Percentiles rank a stretch among this genome's conserved stretches.
Evolutionary conservation across 2,113 vertebrate genomes (phyloP).

Genomic region (Solea senegalensis): DNA sequence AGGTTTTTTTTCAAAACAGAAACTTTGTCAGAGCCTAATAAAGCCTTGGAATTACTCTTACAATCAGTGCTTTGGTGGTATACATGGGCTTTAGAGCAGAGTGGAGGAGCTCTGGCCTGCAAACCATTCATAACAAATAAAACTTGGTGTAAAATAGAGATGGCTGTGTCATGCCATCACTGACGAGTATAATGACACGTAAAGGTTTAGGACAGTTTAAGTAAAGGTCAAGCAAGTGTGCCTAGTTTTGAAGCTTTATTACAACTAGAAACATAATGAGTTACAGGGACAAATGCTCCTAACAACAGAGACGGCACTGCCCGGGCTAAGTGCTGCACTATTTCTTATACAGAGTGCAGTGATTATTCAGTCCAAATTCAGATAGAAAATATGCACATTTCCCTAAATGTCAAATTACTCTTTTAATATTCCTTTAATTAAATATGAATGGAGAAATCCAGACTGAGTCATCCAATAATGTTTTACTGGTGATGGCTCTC

Average conservation of each 20-base stretch:
- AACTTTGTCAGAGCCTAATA: slow-evolving; percentile 8
- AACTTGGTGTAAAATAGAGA: neutral
- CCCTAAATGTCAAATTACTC: neutral
- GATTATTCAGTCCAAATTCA: too few species aligned
- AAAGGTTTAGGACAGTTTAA: neutral
- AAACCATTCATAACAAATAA: neutral
- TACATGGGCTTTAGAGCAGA: slow-evolving; percentile 47
- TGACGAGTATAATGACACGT: neutral
- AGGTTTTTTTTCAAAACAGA: slow-evolving; percentile 33
- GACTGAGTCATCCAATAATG: neutral
- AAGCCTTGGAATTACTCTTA: slow-evolving; percentile 8
- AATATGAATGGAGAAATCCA: slow-evolving; percentile 1
- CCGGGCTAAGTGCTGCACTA: too few species aligned
- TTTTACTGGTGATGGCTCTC: neutral
- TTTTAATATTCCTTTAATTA: neutral
- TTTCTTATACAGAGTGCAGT: too few species aligned
- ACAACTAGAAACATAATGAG: neutral
- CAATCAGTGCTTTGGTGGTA: slow-evolving; percentile 10
- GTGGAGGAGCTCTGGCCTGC: neutral
- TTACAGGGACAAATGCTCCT: too few species aligned
- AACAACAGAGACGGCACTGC: too few species aligned
- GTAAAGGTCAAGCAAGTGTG: neutral
- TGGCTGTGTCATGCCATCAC: neutral
- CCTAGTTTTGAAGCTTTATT: neutral
- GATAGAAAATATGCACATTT: neutral